Percentiles rank a stretch among this genome's conserved stretches.
Evolutionary conservation across 1,140 invertebrate species (phyloP).

Genomic region (Teleopsis dalmanni): DNA sequence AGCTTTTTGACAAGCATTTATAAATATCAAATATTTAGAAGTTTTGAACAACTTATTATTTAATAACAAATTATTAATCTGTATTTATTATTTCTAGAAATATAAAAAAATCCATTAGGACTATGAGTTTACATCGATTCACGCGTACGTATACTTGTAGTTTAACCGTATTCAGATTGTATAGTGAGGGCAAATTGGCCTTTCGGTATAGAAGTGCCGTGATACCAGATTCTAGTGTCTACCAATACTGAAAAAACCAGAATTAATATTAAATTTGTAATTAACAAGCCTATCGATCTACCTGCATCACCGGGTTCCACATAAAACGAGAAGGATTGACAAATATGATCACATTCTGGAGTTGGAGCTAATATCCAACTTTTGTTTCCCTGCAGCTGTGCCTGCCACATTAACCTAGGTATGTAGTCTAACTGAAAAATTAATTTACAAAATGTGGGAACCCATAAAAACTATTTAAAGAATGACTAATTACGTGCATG

Average conservation of each 20-base stretch:
- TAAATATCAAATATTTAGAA: too few species aligned
- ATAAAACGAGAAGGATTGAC: slow-evolving; percentile 63
- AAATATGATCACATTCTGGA: slow-evolving; percentile 79
- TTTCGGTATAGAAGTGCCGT: slow-evolving; percentile 74
- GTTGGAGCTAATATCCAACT: slow-evolving; percentile 78
- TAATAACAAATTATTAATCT: too few species aligned
- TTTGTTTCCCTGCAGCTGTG: slow-evolving; percentile 79
- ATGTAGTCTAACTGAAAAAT: slow-evolving; percentile 79
- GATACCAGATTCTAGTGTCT: slow-evolving; percentile 90
- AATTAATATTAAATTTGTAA: slow-evolving; percentile 16
- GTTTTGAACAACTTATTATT: too few species aligned
- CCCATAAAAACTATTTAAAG: not conserved
- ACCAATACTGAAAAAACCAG: slow-evolving; percentile 55
- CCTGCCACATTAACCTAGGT: slow-evolving; percentile 86
- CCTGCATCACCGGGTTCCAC: slow-evolving; percentile 82
- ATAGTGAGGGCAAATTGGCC: slow-evolving; percentile 82
- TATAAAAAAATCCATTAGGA: too few species aligned
- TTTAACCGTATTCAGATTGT: slow-evolving; percentile 82
- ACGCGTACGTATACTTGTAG: not conserved
- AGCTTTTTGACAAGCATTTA: too few species aligned
- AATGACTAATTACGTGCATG: slow-evolving; percentile 70
- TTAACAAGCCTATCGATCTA: slow-evolving; percentile 29
- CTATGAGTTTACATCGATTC: not conserved
- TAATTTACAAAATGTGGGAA: not conserved
- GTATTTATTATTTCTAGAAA: too few species aligned